These are phyloP conservation scores for Phaenicophaeus curvirostris DNA, from an alignment of 2,797 vertebrate species.

Conservation along the genomic window DNA sequence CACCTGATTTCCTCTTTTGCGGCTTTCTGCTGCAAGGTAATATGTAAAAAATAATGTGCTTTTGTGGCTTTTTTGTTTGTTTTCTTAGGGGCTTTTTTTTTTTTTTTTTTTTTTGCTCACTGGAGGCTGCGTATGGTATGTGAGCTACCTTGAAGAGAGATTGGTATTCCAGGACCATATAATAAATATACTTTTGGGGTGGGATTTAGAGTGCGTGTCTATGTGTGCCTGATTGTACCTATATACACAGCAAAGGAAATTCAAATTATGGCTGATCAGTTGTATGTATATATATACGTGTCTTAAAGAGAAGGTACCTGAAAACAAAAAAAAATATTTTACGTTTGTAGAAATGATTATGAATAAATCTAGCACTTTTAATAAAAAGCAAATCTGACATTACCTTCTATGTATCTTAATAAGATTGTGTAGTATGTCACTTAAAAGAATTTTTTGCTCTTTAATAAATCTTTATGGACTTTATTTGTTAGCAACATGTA, in stretches of 20 bases:
- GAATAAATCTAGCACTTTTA: not conserved
- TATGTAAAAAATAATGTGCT: no score
- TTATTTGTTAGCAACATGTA: conserved; percentile 30
- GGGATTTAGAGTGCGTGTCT: not conserved
- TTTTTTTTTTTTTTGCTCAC: no score
- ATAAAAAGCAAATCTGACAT: not conserved
- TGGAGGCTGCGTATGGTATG: not conserved
- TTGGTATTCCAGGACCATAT: not conserved
- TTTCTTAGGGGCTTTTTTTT: no score
- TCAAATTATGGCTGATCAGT: not conserved
- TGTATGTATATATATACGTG: not conserved
- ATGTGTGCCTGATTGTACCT: rapidly evolving
- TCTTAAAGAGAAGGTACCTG: not conserved
- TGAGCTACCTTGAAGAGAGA: not conserved
- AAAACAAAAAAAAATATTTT: not conserved
- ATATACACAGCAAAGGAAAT: not conserved
- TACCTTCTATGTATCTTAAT: conserved; percentile 9
- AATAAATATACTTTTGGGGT: not conserved
- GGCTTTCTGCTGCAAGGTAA: no score
- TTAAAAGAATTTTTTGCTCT: conserved; percentile 35
- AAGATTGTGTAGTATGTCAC: conserved; percentile 33
- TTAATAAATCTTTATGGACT: conserved; percentile 31
- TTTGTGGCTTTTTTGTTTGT: no score
- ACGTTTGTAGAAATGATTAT: not conserved
- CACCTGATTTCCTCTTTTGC: not conserved